Base-by-base conservation (phyloP, 2,797 vertebrate genomes). In the Manis javanica region DNA sequence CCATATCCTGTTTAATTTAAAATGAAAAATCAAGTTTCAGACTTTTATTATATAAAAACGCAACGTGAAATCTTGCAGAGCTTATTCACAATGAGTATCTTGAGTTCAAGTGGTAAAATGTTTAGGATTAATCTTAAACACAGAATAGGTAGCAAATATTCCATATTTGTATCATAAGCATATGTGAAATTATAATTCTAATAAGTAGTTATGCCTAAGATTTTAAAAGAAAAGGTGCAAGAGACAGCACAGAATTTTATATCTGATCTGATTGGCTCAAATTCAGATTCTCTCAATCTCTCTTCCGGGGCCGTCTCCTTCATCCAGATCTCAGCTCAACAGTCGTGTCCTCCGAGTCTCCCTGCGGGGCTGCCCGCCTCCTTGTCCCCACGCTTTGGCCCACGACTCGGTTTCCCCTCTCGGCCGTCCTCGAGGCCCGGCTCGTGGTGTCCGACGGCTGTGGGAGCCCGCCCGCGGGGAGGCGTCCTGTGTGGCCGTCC, bases 1-100 rank as follows among this genome's bases (percentile, higher is more conserved):
- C 99, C 99, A 99, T 99, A 98, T 99, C 99, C 99, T 99, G 97
- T 77, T 97, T n/a, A 97, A 98, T 94, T 92, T 85, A 91, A 82
- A 39, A 68, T 75, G 24, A 85, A 51, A 90, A 90, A 82, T 16
- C n/a, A 94, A 79, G 10, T 51, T 39, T 42, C n/a, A 93, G 55
- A 90, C 46, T 84, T 96, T 85, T 66, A 49, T 19, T 94, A 86
- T 49, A 81, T 21, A 91, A 11, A 5, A 78, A 49, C 53, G 26
- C 64, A 63, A 75, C 78, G 37, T 83, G 39, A 95, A 89, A 91
- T 69, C 75, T 26, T 87, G 14, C 2, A 51, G 16, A 11, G 16
- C 66, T 87, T 74, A 90, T 12, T 61, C 63, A 88, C 39, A 34
- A 37, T 37, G 37, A 37, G 37, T 3, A 37, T 37, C 37, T 3